These are phyloP conservation scores for Bombus sibiricus DNA, from an alignment of 1,140 invertebrate genomes.

Conservation along the genomic window DNA sequence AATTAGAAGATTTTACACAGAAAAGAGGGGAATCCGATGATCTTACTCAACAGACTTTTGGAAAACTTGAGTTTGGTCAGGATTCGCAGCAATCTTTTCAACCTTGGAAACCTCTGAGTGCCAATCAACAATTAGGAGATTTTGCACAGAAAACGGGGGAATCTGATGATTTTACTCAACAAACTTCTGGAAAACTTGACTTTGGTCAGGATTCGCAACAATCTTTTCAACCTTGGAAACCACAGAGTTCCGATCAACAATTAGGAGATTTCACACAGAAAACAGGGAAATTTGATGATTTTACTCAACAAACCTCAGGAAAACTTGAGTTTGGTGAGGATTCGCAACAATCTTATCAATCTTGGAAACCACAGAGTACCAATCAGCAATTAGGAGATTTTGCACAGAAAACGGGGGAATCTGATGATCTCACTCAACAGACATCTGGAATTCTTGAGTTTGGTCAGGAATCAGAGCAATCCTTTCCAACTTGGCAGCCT, in stretches of 20 bases:
- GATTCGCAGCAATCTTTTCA: constrained; percentile 57
- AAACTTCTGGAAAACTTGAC: constrained; percentile 70
- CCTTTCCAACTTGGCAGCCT: neutral
- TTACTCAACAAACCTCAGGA: neutral
- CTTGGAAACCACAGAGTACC: neutral
- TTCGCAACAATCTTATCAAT: constrained; percentile 29
- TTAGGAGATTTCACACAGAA: constrained; percentile 43
- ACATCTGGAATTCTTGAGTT: neutral
- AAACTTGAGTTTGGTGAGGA: constrained; percentile 40
- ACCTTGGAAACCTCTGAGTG: neutral
- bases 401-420: neutral
- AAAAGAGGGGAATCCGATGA: constrained; percentile 43
- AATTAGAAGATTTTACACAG: constrained; percentile 19
- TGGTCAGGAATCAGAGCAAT: neutral
- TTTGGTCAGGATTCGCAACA: constrained; percentile 67
- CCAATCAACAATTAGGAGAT: constrained; percentile 41
- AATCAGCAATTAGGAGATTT: constrained; percentile 39
- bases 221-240: neutral
- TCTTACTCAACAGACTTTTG: constrained; percentile 51
- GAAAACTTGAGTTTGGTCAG: constrained; percentile 74
- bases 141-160: constrained; percentile 38
- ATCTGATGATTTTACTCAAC: constrained; percentile 53
- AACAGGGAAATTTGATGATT: constrained; percentile 3
- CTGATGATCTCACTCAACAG: constrained; percentile 40
- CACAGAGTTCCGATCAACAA: neutral